Evolutionary conservation across 2,888 invertebrate species (phyloP), one percentile per base, ranked within the genome.

Genomic region (Branchipolynoe longqiensis): DNA sequence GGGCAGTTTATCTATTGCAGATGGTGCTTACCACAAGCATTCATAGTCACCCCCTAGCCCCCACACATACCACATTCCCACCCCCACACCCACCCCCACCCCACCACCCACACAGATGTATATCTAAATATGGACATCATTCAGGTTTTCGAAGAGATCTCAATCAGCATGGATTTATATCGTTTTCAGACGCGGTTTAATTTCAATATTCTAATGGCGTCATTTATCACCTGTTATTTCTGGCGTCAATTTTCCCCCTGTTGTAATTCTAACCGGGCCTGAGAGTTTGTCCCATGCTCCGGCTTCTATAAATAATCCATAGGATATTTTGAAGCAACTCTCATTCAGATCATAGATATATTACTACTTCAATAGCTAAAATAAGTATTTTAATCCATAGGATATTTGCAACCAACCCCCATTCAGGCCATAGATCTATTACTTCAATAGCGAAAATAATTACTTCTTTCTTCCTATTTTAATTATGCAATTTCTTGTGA

Each of bases 161-260:
- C 31, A 62, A 62, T 62, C 62, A 18, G 8, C 8, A 1, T 18
- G 62, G 31, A n/a, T 62, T 28, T 31, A 62, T 31, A 62, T 31
- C 28, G 12, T 3, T 48, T n/a, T n/a, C n/a, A n/a, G 48, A 48
- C 8, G 8, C 62, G 2, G 62, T 31, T 62, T 62, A 31, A 62
- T 62, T 62, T 62, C 62, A 28, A 14, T 28, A 62, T 28, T 62
- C 31, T 62, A 62, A 62, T 62, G 25, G 62, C 25, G 3, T 62
- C 62, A 62, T 62, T 62, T 14, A 25, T 62, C 62, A 62, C 62
- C 62, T 25, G 18, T 12, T 28, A 4, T 31, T 28, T 1, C 3
- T 62, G 62, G 31, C n/a, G n/a, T n/a, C n/a, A n/a, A n/a, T n/a
- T 62, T 28, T 31, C 25, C 22, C 56, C 56, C n/a, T 56, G 56